phyloP scores from a whole-genome alignment of 2,113 vertebrate species.

The Arizona elegans region DNA sequence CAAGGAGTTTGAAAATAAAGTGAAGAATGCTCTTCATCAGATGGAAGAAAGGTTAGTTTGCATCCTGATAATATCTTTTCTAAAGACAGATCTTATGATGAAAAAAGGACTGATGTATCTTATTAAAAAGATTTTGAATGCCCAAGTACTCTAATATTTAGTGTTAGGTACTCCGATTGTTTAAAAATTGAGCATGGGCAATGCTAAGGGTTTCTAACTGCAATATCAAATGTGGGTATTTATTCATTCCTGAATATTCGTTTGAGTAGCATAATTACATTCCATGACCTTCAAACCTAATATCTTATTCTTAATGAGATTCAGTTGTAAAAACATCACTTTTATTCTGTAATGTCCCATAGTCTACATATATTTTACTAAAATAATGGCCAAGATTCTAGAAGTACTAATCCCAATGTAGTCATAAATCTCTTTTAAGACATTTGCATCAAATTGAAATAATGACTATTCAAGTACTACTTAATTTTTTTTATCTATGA shows the following conservation, averaged over 20 bases:
- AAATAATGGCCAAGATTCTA: not conserved
- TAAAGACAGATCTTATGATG: constrained; percentile 2
- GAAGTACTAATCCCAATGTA: not conserved
- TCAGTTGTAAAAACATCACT: not conserved
- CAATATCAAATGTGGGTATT: not conserved
- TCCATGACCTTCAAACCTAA: not conserved
- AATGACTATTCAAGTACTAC: not conserved
- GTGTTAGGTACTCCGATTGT: not conserved
- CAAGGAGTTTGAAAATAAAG: constrained; percentile 65
- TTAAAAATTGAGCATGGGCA: not conserved
- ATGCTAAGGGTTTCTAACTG: not conserved
- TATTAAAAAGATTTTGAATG: constrained; percentile 16
- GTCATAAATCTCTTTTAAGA: not conserved
- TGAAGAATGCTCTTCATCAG: constrained; percentile 62
- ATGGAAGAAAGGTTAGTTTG: constrained; percentile 71
- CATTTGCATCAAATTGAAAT: not conserved
- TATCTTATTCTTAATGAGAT: not conserved
- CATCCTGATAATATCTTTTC: constrained; percentile 18
- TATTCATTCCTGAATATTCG: not conserved
- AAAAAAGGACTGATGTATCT: not conserved
- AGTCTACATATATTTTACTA: not conserved
- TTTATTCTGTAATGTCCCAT: not conserved
- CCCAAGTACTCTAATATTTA: constrained; percentile 2
- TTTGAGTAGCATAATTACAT: not conserved
- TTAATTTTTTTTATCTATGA: not conserved